Conservation (phyloP, 2,113 vertebrate species). For the Camelus bactrianus region DNA sequence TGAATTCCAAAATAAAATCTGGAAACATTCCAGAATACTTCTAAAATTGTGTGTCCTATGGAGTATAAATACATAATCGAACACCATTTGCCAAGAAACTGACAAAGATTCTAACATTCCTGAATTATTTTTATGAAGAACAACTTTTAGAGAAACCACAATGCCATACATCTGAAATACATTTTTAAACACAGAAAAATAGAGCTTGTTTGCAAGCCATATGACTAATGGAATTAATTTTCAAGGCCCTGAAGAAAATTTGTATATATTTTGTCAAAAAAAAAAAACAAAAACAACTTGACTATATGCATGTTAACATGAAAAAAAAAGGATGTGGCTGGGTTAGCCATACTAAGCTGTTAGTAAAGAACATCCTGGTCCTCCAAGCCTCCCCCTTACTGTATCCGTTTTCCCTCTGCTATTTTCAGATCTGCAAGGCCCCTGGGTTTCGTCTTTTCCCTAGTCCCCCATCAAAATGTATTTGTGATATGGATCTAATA, state of each 20-base stretch:
- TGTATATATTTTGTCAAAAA: conserved; percentile 20
- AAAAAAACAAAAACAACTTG: neutral
- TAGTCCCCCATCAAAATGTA: neutral
- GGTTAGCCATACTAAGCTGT: neutral
- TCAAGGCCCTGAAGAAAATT: conserved; percentile 49
- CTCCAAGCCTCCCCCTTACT: neutral
- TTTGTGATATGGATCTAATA: neutral
- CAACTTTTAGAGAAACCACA: conserved; percentile 66
- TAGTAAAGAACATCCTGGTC: neutral
- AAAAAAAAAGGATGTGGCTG: neutral
- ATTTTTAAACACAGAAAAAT: conserved; percentile 64
- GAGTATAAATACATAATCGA: conserved; percentile 62
- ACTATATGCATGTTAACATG: neutral
- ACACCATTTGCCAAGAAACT: conserved; percentile 73
- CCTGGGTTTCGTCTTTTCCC: neutral
- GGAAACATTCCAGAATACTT: conserved; percentile 59
- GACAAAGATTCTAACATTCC: conserved; percentile 63
- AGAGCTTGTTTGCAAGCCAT: conserved; percentile 56
- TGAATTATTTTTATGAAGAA: conserved; percentile 52
- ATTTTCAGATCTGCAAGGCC: neutral
- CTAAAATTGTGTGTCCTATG: conserved; percentile 57
- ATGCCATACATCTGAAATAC: conserved; percentile 66
- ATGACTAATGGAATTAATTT: conserved; percentile 69
- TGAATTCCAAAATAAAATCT: conserved; percentile 70
- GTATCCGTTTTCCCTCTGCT: neutral